A percentile compares a stretch with the other conserved stretches of the same genome.
Conservation (phyloP, 2,113 vertebrate genomes). For the Elanus axillaris region DNA sequence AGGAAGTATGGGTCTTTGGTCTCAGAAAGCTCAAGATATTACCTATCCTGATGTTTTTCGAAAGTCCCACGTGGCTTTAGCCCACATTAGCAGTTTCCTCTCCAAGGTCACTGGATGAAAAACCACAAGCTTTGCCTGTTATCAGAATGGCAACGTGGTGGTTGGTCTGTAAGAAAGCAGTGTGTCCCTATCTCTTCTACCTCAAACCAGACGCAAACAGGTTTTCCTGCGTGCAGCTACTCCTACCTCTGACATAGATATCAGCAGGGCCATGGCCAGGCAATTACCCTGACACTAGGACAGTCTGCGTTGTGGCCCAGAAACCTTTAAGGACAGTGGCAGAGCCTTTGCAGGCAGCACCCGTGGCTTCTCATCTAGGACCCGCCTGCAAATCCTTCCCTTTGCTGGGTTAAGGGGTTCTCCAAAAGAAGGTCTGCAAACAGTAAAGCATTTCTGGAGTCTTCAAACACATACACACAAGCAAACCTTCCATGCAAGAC, state of each 20-base stretch:
- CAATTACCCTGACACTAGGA: not conserved
- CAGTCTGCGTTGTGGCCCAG: not conserved
- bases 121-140: not conserved
- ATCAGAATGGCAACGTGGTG: not conserved
- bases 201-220: not conserved
- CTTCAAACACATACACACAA: constrained; percentile 12
- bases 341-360: not conserved
- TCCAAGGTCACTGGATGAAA: not conserved
- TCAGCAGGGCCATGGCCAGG: not conserved
- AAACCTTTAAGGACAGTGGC: not conserved
- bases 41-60: not conserved
- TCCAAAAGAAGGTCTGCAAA: not conserved
- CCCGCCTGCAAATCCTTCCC: not conserved
- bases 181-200: fast-evolving
- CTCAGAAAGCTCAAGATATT: not conserved
- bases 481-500: not conserved
- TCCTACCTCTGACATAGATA: not conserved
- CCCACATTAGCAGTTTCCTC: not conserved
- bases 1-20: not conserved
- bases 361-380: not conserved
- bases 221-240: not conserved
- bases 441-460: constrained; percentile 52
- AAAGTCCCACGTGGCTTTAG: not conserved
- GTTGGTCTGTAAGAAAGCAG: not conserved
- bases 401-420: not conserved